Evolutionary conservation across 2,888 invertebrate species (phyloP), one percentile per base, ranked within the genome.

Genomic region (Zygogramma bicolorata): DNA sequence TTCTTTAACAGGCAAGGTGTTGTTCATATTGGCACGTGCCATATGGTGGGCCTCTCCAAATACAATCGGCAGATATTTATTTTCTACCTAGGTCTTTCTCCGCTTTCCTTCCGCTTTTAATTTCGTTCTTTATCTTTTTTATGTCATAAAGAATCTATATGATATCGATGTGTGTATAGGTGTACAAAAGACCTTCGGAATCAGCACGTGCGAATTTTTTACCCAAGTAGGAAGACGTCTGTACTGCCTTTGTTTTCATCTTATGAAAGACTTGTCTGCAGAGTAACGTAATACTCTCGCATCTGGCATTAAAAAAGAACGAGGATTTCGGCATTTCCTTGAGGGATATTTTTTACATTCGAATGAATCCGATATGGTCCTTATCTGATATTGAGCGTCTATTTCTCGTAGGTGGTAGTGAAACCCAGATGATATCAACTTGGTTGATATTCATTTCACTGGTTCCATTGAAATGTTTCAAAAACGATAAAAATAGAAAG

Each of bases 21-120:
- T 73, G 58, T 20, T 73, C 62, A 72, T 72, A 72, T 73, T 71
- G 74, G 70, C 74, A 74, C 74, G 70, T 71, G 74, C 70, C 74
- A 74, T 71, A 68, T 70, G 70, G 29, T 40, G 58, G 65, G 61
- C 68, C 68, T 53, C 42, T 65, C 42, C 68, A 25, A 53, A 22
- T n/a, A 53, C 53, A 53, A 53, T 53, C 53, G 53, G 25, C 59
- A 22, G 65, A 27, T 68, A 65, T 63, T 74, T 70, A 65, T 62
- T 68, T 65, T 74, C 74, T 74, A 74, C 73, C 73, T 73, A 70
- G 38, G 22, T 13, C 57, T 18, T 53, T 29, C 22, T 13, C 18
- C 15, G 66, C 53, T 20, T 67, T 38, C 67, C 74, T 74, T 74
- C 74, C 74, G 74, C 74, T 70, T 74, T 74, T 68, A 65, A 67